Percentiles rank a stretch among this genome's conserved stretches.
Evolutionary conservation across 2,113 vertebrate genomes (phyloP).

Genomic region (rabbit (Oryctolagus cuniculus)): mOryCun1.1 NC_091443.1:43404001-43404500

Average conservation of each 20-base stretch:
- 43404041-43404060: neutral
- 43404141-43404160: constrained; percentile 14
- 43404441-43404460: constrained; percentile 27
- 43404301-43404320: constrained; percentile 46
- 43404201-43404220: neutral
- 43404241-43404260: constrained; percentile 9
- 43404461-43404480: neutral
- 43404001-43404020: neutral
- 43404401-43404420: constrained; percentile 43
- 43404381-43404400: constrained; percentile 63
- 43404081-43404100: constrained; percentile 13
- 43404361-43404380: neutral
- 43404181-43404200: neutral
- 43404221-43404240: constrained; percentile 34
- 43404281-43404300: constrained; percentile 54
- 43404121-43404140: constrained; percentile 32
- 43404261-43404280: neutral
- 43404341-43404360: constrained; percentile 16
- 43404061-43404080: constrained; percentile 33
- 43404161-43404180: neutral
- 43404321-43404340: constrained; percentile 29
- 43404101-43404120: constrained; percentile 50
- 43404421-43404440: constrained; percentile 13
- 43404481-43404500: constrained; percentile 28
- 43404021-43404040: neutral